Conservation (phyloP, 2,797 vertebrate genomes). For the Bufotes viridis region DNA sequence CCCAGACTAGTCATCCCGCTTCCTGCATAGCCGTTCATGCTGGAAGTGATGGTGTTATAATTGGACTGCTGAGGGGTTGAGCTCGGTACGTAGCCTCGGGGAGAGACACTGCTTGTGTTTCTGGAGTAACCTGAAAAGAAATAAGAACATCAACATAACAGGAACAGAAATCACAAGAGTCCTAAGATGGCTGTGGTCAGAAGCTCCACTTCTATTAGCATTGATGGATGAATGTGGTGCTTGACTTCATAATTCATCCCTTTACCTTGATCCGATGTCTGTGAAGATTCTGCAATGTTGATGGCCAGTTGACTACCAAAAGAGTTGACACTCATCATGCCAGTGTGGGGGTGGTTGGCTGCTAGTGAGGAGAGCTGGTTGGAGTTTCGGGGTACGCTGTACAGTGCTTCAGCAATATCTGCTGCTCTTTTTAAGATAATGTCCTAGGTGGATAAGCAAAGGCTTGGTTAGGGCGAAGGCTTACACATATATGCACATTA, state of each 20-base stretch:
- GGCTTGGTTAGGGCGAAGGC: neutral
- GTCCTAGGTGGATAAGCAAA: slow-evolving; percentile 71
- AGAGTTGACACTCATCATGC: slow-evolving; percentile 89
- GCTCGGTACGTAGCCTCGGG: slow-evolving; percentile 86
- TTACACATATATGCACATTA: neutral
- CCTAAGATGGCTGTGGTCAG: no score
- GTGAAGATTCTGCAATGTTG: slow-evolving; percentile 86
- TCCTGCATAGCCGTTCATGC: slow-evolving; percentile 87
- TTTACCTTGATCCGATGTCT: slow-evolving; percentile 86
- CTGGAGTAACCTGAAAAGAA: slow-evolving; percentile 83
- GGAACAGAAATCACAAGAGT: neutral
- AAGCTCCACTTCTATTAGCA: no score
- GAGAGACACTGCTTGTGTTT: slow-evolving; percentile 88
- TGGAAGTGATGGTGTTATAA: slow-evolving; percentile 87
- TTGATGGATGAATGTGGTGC: neutral
- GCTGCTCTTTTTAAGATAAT: slow-evolving; percentile 84
- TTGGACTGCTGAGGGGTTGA: slow-evolving; percentile 90
- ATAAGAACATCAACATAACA: neutral
- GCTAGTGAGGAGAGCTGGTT: slow-evolving; percentile 86
- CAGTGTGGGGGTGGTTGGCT: slow-evolving; percentile 80
- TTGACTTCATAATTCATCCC: neutral
- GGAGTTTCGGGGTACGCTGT: slow-evolving; percentile 89
- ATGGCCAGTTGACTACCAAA: slow-evolving; percentile 90
- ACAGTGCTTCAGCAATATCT: slow-evolving; percentile 84
- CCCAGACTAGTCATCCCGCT: slow-evolving; percentile 87